A percentile compares a stretch with the other conserved stretches of the same genome.
These are phyloP conservation scores for Apodemia duryi DNA, from an alignment of 2,888 invertebrate genomes.

Conservation along the genomic window DNA sequence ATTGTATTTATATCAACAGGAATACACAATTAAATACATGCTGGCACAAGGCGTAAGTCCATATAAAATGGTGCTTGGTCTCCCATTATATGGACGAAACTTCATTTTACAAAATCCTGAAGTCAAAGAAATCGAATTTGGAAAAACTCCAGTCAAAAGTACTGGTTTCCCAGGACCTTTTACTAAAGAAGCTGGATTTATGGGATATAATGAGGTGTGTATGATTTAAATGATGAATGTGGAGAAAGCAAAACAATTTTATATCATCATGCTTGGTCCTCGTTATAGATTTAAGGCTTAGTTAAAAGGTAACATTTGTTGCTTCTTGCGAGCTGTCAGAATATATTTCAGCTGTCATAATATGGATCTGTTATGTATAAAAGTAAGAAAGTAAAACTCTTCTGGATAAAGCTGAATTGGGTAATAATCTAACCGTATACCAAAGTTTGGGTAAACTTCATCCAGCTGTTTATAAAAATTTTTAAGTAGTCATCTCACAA, in stretches of 20 bases:
- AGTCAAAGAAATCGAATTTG: conserved; percentile 67
- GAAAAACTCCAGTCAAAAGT: conserved; percentile 78
- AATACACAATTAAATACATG: conserved; percentile 87
- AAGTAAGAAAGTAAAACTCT: too few species aligned
- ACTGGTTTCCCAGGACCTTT: conserved; percentile 89
- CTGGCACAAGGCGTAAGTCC: conserved; percentile 85
- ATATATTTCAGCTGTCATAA: too few species aligned
- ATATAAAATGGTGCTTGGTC: conserved; percentile 88
- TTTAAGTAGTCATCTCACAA: too few species aligned
- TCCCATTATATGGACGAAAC: conserved; percentile 91
- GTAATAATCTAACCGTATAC: too few species aligned
- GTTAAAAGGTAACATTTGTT: too few species aligned
- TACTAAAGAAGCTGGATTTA: conserved; percentile 89
- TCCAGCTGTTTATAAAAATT: too few species aligned
- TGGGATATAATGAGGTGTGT: conserved; percentile 92
- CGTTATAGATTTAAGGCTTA: too few species aligned
- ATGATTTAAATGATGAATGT: background rate
- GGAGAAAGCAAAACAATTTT: background rate
- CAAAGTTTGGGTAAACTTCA: too few species aligned
- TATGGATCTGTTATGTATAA: too few species aligned
- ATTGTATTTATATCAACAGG: conserved; percentile 61
- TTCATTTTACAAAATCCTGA: conserved; percentile 77
- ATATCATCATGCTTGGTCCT: too few species aligned
- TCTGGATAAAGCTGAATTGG: too few species aligned
- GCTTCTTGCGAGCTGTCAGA: too few species aligned